phyloP scores from a whole-genome alignment of 1,140 invertebrate genomes.

The Psilanteris sp. region DNA sequence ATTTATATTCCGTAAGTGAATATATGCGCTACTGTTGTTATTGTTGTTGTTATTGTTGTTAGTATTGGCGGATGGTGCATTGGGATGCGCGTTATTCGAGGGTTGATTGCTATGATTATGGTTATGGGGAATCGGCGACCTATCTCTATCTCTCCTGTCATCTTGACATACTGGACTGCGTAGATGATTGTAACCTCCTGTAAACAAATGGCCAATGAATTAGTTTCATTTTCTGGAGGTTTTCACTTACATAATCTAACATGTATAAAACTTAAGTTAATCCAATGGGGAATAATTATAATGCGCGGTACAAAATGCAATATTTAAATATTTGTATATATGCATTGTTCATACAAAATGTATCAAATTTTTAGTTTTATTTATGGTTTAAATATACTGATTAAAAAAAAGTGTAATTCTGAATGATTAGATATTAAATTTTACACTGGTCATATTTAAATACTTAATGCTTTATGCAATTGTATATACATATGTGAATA shows the following conservation, averaged over 20 bases:
- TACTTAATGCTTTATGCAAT: too few species aligned
- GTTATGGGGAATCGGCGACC: conserved; percentile 78
- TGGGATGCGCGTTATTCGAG: conserved; percentile 72
- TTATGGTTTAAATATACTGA: too few species aligned
- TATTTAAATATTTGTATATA: too few species aligned
- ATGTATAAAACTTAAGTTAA: background rate
- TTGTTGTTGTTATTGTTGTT: conserved; percentile 75
- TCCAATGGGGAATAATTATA: too few species aligned
- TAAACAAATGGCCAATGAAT: conserved; percentile 48
- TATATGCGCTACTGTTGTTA: conserved; percentile 76
- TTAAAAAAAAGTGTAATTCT: too few species aligned
- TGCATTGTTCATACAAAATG: too few species aligned
- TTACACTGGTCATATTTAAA: too few species aligned
- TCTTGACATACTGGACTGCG: conserved; percentile 81
- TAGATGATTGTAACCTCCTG: conserved; percentile 81
- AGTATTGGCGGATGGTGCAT: conserved; percentile 67
- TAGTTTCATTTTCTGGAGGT: background rate
- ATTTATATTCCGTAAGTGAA: conserved; percentile 76
- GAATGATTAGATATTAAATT: too few species aligned
- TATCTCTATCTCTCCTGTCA: conserved; percentile 79
- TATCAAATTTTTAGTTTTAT: too few species aligned
- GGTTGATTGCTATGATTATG: conserved; percentile 74
- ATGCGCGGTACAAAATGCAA: too few species aligned
- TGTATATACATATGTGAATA: too few species aligned
- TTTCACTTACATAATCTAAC: too few species aligned